These are phyloP conservation scores for Manis pentadactyla DNA, from an alignment of 2,797 vertebrate genomes.

Conservation along the genomic window DNA sequence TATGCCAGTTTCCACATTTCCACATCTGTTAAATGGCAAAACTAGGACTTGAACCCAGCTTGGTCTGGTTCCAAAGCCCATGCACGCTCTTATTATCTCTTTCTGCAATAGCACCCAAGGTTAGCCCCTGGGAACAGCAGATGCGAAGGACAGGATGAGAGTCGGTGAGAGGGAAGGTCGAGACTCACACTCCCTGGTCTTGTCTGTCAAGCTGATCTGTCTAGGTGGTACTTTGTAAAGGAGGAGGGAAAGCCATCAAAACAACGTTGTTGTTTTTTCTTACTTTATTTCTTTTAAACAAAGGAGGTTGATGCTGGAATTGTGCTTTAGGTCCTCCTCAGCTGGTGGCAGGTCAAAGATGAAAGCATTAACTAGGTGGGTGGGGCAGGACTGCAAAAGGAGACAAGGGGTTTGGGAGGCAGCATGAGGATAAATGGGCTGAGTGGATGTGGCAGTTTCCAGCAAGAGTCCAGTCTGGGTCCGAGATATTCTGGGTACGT, in stretches of 20 bases:
- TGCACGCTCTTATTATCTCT: not conserved
- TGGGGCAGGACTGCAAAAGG: not conserved
- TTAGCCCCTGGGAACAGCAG: not conserved
- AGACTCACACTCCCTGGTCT: not conserved
- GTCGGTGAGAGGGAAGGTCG: not conserved
- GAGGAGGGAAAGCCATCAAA: not conserved
- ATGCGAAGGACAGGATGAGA: not conserved
- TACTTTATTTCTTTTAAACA: not conserved
- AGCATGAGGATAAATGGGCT: not conserved
- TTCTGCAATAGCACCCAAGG: not conserved
- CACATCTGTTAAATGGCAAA: not conserved
- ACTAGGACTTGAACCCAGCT: not conserved
- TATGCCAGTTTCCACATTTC: not conserved
- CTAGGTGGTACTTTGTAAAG: not conserved
- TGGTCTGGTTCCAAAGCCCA: not conserved
- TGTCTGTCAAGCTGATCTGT: not conserved
- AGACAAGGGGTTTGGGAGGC: not conserved
- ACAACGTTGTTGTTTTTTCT: not conserved
- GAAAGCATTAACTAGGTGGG: not conserved
- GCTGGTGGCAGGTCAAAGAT: not conserved
- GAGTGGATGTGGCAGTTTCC: fast-evolving
- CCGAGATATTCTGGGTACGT: not conserved
- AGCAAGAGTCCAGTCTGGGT: fast-evolving
- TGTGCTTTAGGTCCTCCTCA: not conserved
- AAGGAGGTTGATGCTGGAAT: not conserved